phyloP scores from a whole-genome alignment of 2,888 invertebrate genomes.

The Pterostichus madidus region DNA sequence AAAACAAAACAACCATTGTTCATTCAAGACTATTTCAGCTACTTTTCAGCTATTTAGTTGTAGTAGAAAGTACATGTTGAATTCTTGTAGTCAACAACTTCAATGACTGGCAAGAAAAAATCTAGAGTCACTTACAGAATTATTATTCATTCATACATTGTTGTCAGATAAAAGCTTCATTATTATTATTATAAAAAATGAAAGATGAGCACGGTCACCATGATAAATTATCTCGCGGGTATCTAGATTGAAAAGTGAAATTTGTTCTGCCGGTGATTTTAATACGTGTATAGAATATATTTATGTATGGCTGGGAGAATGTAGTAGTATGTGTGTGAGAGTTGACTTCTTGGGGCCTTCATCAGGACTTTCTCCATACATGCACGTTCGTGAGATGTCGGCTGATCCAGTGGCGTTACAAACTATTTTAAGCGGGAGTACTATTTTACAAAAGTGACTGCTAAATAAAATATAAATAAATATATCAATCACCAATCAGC shows the following conservation, averaged over 20 bases:
- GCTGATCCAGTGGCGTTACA: not conserved
- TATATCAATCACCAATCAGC: no score
- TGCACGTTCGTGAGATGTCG: slow-evolving; percentile 7
- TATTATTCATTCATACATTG: not conserved
- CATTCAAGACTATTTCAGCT: not conserved
- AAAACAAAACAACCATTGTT: not conserved
- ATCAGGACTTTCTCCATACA: slow-evolving; percentile 34
- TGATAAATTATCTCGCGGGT: slow-evolving; percentile 8
- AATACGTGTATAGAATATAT: slow-evolving; percentile 2
- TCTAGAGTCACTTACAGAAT: no score
- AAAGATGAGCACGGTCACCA: not conserved
- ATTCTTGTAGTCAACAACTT: not conserved
- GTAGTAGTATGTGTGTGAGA: slow-evolving; percentile 35
- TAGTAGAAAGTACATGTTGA: not conserved
- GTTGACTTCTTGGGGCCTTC: slow-evolving; percentile 41
- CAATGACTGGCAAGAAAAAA: not conserved
- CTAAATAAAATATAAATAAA: no score
- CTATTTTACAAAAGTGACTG: not conserved
- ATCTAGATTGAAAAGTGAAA: slow-evolving; percentile 51
- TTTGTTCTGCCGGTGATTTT: slow-evolving; percentile 11
- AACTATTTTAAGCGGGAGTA: not conserved
- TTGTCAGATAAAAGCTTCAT: not conserved
- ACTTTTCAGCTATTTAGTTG: not conserved
- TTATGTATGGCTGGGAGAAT: slow-evolving; percentile 9
- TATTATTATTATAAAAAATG: not conserved